Evolutionary conservation across 2,888 invertebrate genomes (phyloP).

Genomic region (Pristionchus maxplancki): DNA sequence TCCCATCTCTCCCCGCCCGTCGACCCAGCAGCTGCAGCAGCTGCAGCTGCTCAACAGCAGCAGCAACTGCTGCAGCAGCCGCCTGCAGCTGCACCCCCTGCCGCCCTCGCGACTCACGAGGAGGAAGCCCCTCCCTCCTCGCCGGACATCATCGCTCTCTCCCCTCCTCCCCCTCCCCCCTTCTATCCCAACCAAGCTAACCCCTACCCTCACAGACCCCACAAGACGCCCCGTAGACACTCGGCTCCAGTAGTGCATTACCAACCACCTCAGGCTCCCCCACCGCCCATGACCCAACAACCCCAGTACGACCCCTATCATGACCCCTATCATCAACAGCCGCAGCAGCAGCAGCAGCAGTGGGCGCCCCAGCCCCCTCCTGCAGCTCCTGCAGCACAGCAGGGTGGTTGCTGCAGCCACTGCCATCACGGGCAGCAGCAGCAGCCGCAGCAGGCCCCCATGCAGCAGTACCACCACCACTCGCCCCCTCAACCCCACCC

Average conservation of each 20-base stretch:
- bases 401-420: conserved; percentile 27
- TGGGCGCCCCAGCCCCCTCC: not conserved
- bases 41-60: not conserved
- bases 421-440: conserved; percentile 20
- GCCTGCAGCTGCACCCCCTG: not conserved
- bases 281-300: conserved; percentile 9
- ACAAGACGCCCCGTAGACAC: conserved; percentile 27
- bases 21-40: conserved; percentile 1
- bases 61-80: conserved; percentile 22
- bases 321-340: not conserved
- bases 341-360: not conserved
- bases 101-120: conserved; percentile 17
- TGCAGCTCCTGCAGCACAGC: not conserved
- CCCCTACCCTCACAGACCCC: conserved; percentile 8
- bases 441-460: not conserved
- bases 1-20: not conserved
- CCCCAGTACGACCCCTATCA: conserved; percentile 12
- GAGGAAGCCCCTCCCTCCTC: not conserved
- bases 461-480: not conserved
- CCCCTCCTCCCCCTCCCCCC: conserved; percentile 19
- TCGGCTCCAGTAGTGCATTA: conserved; percentile 33
- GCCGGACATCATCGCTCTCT: conserved; percentile 48
- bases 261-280: conserved; percentile 10
- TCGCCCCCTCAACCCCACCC: not conserved
- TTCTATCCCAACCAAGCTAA: not conserved